Conservation (phyloP, 1,140 invertebrate genomes). For the Drosophila baimaii region DNA sequence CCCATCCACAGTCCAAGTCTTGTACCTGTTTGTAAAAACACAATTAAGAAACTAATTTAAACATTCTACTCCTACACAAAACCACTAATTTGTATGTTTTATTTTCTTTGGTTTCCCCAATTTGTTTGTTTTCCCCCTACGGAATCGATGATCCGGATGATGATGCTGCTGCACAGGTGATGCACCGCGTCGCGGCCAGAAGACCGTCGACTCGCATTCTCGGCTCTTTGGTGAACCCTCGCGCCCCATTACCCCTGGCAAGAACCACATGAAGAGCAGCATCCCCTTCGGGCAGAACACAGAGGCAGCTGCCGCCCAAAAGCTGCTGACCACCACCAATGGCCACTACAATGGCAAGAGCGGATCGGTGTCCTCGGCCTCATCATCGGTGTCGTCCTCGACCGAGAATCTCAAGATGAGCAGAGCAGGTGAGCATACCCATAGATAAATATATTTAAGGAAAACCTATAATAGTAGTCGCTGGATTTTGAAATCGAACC, state of each 20-base stretch:
- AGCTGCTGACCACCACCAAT: slow-evolving; percentile 64
- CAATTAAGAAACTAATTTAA: slow-evolving; percentile 35
- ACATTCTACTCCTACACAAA: slow-evolving; percentile 27
- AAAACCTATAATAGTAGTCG: slow-evolving; percentile 39
- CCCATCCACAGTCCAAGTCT: slow-evolving; percentile 11
- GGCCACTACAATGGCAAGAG: slow-evolving; percentile 80
- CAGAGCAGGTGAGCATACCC: slow-evolving; percentile 69
- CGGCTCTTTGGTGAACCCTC: slow-evolving; percentile 82
- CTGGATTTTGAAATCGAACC: slow-evolving; percentile 20
- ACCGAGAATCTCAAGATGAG: slow-evolving; percentile 83
- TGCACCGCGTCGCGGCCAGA: slow-evolving; percentile 77
- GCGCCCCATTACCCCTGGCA: slow-evolving; percentile 77
- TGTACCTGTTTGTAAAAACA: slow-evolving; percentile 26
- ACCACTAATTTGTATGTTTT: slow-evolving; percentile 50
- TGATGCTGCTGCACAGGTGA: slow-evolving; percentile 59
- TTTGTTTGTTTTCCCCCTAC: slow-evolving; percentile 29
- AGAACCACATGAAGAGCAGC: slow-evolving; percentile 84
- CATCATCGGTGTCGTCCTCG: slow-evolving; percentile 81
- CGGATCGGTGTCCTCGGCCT: slow-evolving; percentile 79
- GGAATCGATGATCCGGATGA: neutral
- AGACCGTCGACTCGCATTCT: slow-evolving; percentile 77
- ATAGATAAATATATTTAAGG: neutral
- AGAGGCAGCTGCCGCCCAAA: slow-evolving; percentile 65
- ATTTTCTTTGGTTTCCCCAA: slow-evolving; percentile 45
- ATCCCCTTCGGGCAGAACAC: slow-evolving; percentile 79